phyloP scores from a whole-genome alignment of 2,797 vertebrate species.

The Antrozous pallidus region DNA sequence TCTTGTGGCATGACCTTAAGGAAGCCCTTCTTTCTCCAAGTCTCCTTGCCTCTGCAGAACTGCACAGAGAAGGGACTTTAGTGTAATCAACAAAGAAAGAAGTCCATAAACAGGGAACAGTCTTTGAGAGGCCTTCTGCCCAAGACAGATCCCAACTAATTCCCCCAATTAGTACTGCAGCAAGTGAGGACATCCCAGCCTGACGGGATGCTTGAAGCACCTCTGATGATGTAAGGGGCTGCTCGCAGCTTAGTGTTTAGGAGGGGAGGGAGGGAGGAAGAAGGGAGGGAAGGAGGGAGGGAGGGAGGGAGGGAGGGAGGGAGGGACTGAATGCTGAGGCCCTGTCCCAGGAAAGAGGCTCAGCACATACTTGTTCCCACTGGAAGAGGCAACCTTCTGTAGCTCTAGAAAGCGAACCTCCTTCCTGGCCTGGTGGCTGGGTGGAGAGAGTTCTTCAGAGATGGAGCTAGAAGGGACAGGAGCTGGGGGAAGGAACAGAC shows the following conservation, averaged over 20 bases:
- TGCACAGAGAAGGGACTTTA: background rate
- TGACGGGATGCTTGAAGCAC: background rate
- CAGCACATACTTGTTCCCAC: constrained; percentile 78
- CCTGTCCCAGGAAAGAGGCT: background rate
- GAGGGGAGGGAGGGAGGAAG: background rate
- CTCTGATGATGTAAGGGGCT: background rate
- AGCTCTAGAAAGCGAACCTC: constrained; percentile 89
- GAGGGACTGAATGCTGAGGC: background rate
- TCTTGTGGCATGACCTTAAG: background rate
- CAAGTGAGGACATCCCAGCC: background rate
- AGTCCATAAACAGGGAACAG: background rate
- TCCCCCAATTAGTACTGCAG: background rate
- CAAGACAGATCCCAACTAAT: background rate
- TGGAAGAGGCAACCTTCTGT: constrained; percentile 87
- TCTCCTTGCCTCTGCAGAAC: background rate
- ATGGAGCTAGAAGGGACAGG: constrained; percentile 69
- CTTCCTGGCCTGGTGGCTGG: constrained; percentile 76
- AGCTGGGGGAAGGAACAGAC: constrained; percentile 5
- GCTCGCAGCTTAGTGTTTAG: background rate
- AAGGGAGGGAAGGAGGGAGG: too few species aligned
- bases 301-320: background rate
- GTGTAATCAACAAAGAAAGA: background rate
- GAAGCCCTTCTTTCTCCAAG: background rate
- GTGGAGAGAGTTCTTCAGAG: constrained; percentile 85
- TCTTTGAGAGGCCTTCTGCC: background rate